Percentiles rank a stretch among this genome's conserved stretches.
These are phyloP conservation scores for Pseudochirops cupreus DNA, from an alignment of 2,797 vertebrate genomes.

Conservation along the genomic window DNA sequence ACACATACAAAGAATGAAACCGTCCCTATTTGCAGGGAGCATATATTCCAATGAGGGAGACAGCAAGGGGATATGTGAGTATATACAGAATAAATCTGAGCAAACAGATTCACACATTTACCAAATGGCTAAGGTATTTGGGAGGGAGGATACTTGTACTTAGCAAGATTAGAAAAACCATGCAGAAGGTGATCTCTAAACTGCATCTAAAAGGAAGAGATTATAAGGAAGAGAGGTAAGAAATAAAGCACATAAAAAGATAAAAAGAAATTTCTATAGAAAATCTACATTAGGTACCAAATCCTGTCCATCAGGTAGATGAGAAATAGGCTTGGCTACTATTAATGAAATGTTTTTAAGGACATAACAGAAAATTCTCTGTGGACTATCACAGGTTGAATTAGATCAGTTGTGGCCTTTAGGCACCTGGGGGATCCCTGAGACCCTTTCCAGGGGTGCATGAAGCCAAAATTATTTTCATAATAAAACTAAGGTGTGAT, in stretches of 20 bases:
- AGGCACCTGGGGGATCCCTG: background rate
- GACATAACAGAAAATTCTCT: slow-evolving; percentile 83
- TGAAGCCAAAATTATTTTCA: background rate
- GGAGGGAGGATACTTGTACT: background rate
- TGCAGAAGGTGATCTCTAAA: background rate
- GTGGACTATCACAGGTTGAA: slow-evolving; percentile 83
- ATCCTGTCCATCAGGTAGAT: slow-evolving; percentile 17
- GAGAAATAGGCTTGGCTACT: slow-evolving; percentile 68
- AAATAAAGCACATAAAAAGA: background rate
- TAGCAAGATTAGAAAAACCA: background rate
- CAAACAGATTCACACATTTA: background rate
- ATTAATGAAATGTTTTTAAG: slow-evolving; percentile 78
- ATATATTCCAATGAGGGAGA: background rate
- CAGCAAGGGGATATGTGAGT: background rate
- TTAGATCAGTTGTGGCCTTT: slow-evolving; percentile 76
- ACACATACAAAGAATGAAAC: background rate
- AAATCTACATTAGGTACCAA: slow-evolving; percentile 38
- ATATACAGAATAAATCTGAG: background rate
- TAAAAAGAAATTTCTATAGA: slow-evolving; percentile 51
- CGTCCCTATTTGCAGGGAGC: background rate
- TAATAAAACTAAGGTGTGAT: background rate
- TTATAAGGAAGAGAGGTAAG: background rate
- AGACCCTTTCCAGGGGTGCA: background rate
- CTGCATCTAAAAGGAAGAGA: background rate
- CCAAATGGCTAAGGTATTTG: background rate